Conservation (phyloP, 2,888 invertebrate genomes). For the Cheilosia vulpina region DNA sequence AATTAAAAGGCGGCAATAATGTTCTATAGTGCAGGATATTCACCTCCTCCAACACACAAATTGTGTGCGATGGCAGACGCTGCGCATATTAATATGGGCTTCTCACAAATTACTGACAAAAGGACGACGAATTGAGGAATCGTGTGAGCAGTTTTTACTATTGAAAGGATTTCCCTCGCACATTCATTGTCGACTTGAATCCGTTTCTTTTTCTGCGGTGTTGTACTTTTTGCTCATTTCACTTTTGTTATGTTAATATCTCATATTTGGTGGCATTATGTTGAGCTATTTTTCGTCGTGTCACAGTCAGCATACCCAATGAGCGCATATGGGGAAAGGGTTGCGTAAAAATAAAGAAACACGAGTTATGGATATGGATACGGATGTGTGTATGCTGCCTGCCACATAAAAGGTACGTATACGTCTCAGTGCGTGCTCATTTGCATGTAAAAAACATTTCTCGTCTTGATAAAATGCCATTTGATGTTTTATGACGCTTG, state of each 20-base stretch:
- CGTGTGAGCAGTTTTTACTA: constrained; percentile 52
- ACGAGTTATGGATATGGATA: not conserved
- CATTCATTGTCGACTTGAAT: not conserved
- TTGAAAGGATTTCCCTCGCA: constrained; percentile 45
- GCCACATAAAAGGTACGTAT: constrained; percentile 69
- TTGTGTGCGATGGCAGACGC: constrained; percentile 39
- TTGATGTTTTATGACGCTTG: constrained; percentile 73
- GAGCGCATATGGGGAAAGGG: constrained; percentile 27
- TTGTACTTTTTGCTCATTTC: constrained; percentile 30
- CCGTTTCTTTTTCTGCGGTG: not conserved
- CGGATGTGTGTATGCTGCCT: not conserved
- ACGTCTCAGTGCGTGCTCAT: constrained; percentile 73
- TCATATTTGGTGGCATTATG: constrained; percentile 69
- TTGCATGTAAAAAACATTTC: constrained; percentile 73
- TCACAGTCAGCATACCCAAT: constrained; percentile 70
- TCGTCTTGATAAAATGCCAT: constrained; percentile 72
- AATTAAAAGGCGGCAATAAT: constrained; percentile 65
- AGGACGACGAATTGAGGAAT: constrained; percentile 64
- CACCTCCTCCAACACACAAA: constrained; percentile 6
- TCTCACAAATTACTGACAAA: constrained; percentile 56
- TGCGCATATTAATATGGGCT: constrained; percentile 63
- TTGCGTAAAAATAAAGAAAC: constrained; percentile 7
- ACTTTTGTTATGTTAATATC: constrained; percentile 73
- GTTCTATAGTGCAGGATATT: constrained; percentile 29
- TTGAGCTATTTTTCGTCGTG: constrained; percentile 70